Evolutionary conservation across 2,113 vertebrate genomes (phyloP).

Genomic region (Pseudorectes ferrugineus): DNA sequence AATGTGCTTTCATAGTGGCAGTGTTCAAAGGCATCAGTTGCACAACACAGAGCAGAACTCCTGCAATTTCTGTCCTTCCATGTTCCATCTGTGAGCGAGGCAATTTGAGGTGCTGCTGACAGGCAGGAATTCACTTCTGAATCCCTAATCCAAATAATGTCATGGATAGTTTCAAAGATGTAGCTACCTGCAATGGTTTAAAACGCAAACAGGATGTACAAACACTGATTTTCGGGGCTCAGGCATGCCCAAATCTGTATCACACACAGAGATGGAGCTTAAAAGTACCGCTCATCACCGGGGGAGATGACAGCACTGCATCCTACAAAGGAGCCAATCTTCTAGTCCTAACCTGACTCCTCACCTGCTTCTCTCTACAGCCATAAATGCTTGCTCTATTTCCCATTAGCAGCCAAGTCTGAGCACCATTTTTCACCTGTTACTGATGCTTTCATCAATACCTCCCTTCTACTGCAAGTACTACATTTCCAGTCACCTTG

Average conservation of each 20-base stretch:
- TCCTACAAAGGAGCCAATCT: not conserved
- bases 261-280: not conserved
- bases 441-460: not conserved
- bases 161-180: not conserved
- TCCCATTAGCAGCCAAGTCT: not conserved
- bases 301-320: not conserved
- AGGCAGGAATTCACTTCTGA: not conserved
- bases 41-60: not conserved
- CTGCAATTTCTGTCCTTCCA: not conserved
- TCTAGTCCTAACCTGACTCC: not conserved
- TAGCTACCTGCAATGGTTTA: not conserved
- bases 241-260: not conserved
- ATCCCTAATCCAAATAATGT: not conserved
- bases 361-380: not conserved
- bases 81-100: accelerated
- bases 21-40: not conserved
- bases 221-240: not conserved
- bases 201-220: not conserved
- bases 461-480: not conserved
- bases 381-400: not conserved
- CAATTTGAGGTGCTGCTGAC: not conserved
- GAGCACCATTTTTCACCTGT: not conserved
- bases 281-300: not conserved
- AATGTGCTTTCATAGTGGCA: not conserved
- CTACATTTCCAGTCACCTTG: not conserved